Evolutionary conservation across 2,113 vertebrate genomes (phyloP), one percentile per base, ranked within the genome.

Genomic region (Lonchura striata): DNA sequence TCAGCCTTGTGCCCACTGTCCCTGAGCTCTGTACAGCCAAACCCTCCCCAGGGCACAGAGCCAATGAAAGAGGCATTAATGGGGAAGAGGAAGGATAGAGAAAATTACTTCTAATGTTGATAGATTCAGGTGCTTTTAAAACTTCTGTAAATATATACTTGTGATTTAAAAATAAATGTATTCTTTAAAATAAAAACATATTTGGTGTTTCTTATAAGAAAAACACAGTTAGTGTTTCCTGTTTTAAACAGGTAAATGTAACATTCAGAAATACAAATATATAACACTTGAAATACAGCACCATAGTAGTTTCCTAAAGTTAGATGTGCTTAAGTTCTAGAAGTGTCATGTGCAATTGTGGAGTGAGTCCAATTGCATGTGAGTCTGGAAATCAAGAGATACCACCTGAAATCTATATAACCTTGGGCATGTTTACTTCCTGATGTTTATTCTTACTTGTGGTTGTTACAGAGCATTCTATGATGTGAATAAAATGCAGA

Each of bases 251-350:
- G 46, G 24, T 68, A 77, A 83, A 93, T 92, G 79, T 33, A 37
- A 94, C 91, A 65, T 77, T 72, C 60, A 79, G 68, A 78, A 91
- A 91, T 46, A 49, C 6, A 56, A 78, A 88, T 92, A 52, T 0
- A 20, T 19, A 61, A 23, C 21, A 84, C 79, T 96, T 89, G 71
- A 94, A 91, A 81, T 96, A 80, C 56, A 87, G 69, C 85, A 83
- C 61, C 31, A 13, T 64, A 92, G 66, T 93, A 88, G n/a, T 90
- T 97, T 89, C 70, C 74, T 85, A 44, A 85, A 78, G 35, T 46
- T 88, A 80, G 77, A 80, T 76, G 71, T 83, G 41, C 89, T 96
- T 90, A 70, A 28, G 27, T 54, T 37, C 18, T 25, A 9, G 21
- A 66, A 44, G 18, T 22, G 8, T 54, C 27, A 4, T 31, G 56